phyloP scores from a whole-genome alignment of 2,888 invertebrate species.

The Arrhopalites spinosus region DNA sequence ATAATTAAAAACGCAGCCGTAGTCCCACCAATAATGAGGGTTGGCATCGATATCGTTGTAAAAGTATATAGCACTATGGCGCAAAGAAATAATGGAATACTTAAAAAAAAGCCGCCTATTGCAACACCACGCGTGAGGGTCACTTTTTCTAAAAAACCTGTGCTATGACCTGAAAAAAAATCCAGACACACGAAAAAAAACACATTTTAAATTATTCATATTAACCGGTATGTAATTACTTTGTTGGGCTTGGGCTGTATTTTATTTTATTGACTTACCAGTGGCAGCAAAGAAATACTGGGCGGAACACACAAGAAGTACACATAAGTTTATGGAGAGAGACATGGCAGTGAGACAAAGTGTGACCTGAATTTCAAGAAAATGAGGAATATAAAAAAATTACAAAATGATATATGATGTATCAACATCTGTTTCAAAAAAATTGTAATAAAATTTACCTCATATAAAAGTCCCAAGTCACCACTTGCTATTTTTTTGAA shows the following conservation, averaged over 20 bases:
- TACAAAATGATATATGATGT: too few relatives aligned
- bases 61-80: conserved; percentile 54
- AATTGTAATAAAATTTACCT: too few relatives aligned
- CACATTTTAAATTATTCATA: not conserved
- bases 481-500: conserved; percentile 48
- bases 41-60: conserved; percentile 52
- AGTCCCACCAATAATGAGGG: conserved; percentile 38
- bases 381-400: too few relatives aligned
- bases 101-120: conserved; percentile 56
- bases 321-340: conserved; percentile 55
- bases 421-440: too few relatives aligned
- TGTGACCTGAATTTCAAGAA: too few relatives aligned
- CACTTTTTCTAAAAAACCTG: conserved; percentile 54
- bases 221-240: too few relatives aligned
- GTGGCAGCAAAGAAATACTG: conserved; percentile 54
- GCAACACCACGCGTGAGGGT: conserved; percentile 52
- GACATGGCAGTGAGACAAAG: conserved; percentile 55
- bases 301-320: conserved; percentile 54
- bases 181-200: not conserved
- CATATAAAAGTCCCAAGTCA: conserved; percentile 54
- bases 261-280: conserved; percentile 34
- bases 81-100: conserved; percentile 55
- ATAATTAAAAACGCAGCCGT: conserved; percentile 52
- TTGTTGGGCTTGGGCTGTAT: too few relatives aligned
- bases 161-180: conserved; percentile 48